A percentile compares a stretch with the other conserved stretches of the same genome.
Evolutionary conservation across 2,113 vertebrate genomes (phyloP).

Genomic region (Potamarius usumacintae): DNA sequence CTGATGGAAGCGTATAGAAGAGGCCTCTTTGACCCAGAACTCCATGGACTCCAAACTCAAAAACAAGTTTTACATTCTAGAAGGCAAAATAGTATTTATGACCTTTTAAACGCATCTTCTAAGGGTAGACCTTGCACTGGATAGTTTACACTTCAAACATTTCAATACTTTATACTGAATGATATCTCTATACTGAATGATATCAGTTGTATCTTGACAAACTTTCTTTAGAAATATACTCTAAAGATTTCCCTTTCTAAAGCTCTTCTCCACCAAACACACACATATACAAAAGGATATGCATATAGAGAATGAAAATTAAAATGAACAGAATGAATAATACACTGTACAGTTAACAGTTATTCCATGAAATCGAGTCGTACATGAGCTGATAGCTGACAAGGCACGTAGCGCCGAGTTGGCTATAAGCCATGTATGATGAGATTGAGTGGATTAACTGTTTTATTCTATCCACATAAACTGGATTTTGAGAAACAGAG

Average conservation of each 20-base stretch:
- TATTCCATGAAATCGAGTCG: no score
- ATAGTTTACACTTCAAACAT: constrained; percentile 26
- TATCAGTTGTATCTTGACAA: no score
- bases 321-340: background rate
- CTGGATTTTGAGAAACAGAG: no score
- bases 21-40: constrained; percentile 33
- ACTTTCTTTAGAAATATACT: constrained; percentile 26
- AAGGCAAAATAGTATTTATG: background rate
- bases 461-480: no score
- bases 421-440: no score
- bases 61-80: constrained; percentile 18
- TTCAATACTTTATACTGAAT: no score
- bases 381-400: no score
- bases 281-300: background rate
- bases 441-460: no score
- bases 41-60: constrained; percentile 25
- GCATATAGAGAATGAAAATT: background rate
- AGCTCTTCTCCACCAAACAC: background rate
- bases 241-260: constrained; percentile 3
- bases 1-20: constrained; percentile 37
- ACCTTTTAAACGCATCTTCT: constrained; percentile 12
- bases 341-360: background rate
- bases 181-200: no score
- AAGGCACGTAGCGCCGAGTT: no score
- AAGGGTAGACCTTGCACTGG: background rate